Percentiles rank a stretch among this genome's conserved stretches.
Evolutionary conservation across 2,113 vertebrate species (phyloP).

Genomic region (Hyperopisus bebe): DNA sequence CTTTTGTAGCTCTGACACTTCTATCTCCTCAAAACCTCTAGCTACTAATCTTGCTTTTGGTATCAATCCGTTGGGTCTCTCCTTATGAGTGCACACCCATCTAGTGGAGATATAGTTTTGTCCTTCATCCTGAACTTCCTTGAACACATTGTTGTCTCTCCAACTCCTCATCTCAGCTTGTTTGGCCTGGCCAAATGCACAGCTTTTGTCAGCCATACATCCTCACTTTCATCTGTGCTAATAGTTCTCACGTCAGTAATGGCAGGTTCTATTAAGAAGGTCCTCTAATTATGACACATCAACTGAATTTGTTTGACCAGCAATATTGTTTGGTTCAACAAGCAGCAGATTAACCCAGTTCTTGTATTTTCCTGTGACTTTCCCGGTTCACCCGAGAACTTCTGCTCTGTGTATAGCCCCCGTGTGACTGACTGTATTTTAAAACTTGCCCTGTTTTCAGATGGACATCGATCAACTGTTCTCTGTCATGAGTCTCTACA

Average conservation of each 20-base stretch:
- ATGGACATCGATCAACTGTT: not conserved
- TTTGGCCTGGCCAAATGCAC: too few species aligned
- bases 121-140: constrained; percentile 10
- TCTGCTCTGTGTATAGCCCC: not conserved
- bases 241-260: too few species aligned
- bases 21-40: constrained; percentile 2
- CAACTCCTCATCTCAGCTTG: too few species aligned
- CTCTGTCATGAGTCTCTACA: not conserved
- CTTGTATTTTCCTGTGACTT: not conserved
- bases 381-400: not conserved
- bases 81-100: constrained; percentile 20
- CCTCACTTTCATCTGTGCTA: too few species aligned
- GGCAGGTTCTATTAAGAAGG: too few species aligned
- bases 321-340: too few species aligned
- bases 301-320: too few species aligned
- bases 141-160: too few species aligned
- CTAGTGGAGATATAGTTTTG: constrained; percentile 12
- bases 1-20: not conserved
- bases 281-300: too few species aligned
- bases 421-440: not conserved
- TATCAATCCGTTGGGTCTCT: not conserved
- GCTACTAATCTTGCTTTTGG: constrained; percentile 6
- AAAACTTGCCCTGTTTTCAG: not conserved
- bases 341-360: too few species aligned
- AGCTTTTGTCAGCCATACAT: too few species aligned